Evolutionary conservation across 2,888 invertebrate species (phyloP).

Genomic region (Lasioglossum leucozonium): DNA sequence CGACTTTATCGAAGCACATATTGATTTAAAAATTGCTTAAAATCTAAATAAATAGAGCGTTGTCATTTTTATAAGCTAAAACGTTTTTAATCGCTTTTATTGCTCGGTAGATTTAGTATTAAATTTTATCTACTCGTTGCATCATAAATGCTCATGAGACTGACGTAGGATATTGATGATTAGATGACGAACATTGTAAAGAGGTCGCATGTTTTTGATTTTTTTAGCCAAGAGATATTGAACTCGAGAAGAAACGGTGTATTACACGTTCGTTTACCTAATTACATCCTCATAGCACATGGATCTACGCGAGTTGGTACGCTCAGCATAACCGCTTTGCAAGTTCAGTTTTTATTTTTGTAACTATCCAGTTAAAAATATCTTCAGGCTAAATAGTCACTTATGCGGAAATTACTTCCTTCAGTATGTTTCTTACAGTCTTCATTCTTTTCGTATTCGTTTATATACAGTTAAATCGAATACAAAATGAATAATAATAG

Average conservation of each 20-base stretch:
- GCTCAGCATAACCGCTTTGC: background rate
- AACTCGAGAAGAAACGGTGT: background rate
- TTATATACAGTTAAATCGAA: background rate
- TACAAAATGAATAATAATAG: background rate
- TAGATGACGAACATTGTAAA: background rate
- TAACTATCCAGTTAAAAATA: background rate
- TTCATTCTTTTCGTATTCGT: background rate
- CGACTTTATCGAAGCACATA: too few species aligned
- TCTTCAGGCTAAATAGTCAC: background rate
- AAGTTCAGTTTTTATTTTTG: background rate
- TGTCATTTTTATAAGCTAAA: too few species aligned
- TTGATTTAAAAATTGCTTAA: too few species aligned
- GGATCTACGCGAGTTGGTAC: background rate
- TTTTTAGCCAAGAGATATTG: background rate
- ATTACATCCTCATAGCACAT: background rate
- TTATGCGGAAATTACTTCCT: background rate
- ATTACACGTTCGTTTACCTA: background rate
- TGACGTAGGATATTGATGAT: background rate
- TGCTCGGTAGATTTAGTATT: too few species aligned
- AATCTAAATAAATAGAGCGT: too few species aligned
- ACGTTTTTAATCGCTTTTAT: too few species aligned
- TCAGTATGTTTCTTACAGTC: background rate
- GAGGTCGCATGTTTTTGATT: background rate
- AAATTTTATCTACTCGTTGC: too few species aligned
- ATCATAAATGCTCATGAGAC: background rate